phyloP scores from a whole-genome alignment of 2,113 vertebrate genomes.

The Tyto alba region DNA sequence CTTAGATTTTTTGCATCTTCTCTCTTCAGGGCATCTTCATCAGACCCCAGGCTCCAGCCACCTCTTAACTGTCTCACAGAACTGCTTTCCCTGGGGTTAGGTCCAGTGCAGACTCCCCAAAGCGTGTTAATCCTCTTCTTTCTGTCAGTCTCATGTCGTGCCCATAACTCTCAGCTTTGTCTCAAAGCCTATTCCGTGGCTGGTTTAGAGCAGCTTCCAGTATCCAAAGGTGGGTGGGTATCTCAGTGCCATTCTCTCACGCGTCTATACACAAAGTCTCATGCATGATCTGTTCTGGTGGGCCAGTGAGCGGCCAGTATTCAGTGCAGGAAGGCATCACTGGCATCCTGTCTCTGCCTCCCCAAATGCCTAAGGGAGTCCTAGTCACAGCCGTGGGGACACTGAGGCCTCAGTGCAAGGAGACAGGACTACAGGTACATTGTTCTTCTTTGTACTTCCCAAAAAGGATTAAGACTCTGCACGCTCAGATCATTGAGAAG shows the following conservation, averaged over 20 bases:
- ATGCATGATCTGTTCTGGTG: background rate
- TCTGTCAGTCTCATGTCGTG: background rate
- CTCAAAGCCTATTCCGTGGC: background rate
- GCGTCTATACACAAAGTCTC: background rate
- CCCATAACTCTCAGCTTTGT: background rate
- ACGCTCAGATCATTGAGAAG: constrained; percentile 98
- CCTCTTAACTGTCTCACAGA: background rate
- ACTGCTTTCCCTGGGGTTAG: background rate
- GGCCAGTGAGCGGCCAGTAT: background rate
- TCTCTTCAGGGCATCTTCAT: background rate
- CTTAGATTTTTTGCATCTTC: background rate
- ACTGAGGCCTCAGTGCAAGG: background rate
- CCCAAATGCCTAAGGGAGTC: background rate
- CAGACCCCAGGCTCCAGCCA: background rate
- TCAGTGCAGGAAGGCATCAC: background rate
- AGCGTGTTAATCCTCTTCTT: background rate
- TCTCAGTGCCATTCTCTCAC: background rate
- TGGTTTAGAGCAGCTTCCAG: background rate
- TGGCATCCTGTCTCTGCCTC: background rate
- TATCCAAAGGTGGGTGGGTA: background rate
- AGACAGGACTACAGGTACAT: background rate
- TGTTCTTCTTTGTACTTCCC: background rate
- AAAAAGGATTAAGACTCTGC: constrained; percentile 93
- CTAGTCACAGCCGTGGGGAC: background rate
- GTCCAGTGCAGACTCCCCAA: background rate